Conservation (phyloP, 2,888 invertebrate species). For the Panorpa germanica region DNA sequence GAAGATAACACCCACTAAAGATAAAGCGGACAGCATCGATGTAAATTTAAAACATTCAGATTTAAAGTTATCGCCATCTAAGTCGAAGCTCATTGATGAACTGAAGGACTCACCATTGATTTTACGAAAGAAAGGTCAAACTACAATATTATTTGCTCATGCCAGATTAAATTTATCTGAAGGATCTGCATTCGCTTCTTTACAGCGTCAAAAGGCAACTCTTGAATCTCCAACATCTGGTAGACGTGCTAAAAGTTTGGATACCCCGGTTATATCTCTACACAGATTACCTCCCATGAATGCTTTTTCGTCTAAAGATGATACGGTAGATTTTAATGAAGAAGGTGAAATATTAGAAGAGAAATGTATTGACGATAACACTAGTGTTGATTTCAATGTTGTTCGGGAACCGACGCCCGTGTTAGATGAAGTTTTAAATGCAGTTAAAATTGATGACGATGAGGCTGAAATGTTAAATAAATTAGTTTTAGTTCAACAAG, state of each 20-base stretch:
- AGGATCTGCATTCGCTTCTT: slow-evolving; percentile 55
- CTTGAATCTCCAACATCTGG: slow-evolving; percentile 55
- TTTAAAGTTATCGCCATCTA: slow-evolving; percentile 22
- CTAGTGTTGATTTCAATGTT: too few relatives aligned
- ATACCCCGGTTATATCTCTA: slow-evolving; percentile 65
- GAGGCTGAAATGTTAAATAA: too few relatives aligned
- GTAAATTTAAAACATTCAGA: too few relatives aligned
- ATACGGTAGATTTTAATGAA: slow-evolving; percentile 62
- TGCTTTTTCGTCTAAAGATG: slow-evolving; percentile 77
- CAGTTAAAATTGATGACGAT: too few relatives aligned
- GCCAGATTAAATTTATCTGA: slow-evolving; percentile 66
- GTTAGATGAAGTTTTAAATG: too few relatives aligned
- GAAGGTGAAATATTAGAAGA: slow-evolving; percentile 40
- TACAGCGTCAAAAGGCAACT: slow-evolving; percentile 58
- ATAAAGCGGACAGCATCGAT: too few relatives aligned
- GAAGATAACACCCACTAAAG: slow-evolving; percentile 15
- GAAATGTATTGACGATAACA: slow-evolving; percentile 32
- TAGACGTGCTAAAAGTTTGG: slow-evolving; percentile 65
- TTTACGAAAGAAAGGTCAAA: slow-evolving; percentile 50
- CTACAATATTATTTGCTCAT: slow-evolving; percentile 60
- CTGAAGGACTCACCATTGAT: slow-evolving; percentile 44
- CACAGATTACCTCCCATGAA: slow-evolving; percentile 64
- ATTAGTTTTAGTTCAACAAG: too few relatives aligned
- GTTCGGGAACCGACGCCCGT: too few relatives aligned
- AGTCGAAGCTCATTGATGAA: slow-evolving; percentile 43